Evolutionary conservation across 2,797 vertebrate genomes (phyloP).

Genomic region (Podarcis lilfordi): DNA sequence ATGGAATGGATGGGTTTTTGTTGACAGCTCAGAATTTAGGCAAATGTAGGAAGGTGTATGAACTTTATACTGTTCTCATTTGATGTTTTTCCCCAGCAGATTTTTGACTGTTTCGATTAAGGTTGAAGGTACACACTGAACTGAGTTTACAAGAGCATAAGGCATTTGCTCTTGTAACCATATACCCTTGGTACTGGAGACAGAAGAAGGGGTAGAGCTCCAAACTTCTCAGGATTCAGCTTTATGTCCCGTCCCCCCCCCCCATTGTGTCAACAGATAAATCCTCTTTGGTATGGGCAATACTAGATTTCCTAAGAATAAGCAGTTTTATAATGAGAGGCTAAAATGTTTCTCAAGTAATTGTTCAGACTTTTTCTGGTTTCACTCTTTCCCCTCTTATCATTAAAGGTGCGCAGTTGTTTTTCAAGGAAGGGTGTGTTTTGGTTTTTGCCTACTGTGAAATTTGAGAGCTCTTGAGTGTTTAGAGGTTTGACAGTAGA

Average conservation of each 20-base stretch:
- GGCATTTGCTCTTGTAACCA: too few species aligned
- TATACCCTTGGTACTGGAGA: neutral
- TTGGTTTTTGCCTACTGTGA: conserved; percentile 55
- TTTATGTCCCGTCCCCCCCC: neutral
- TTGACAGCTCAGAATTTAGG: too few species aligned
- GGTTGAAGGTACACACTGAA: too few species aligned
- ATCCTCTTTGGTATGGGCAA: neutral
- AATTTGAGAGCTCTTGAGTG: conserved; percentile 27
- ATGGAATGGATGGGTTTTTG: too few species aligned
- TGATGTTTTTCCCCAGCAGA: too few species aligned
- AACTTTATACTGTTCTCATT: too few species aligned
- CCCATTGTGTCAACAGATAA: neutral
- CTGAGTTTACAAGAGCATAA: too few species aligned
- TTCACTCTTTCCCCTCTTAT: neutral
- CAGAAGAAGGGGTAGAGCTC: neutral
- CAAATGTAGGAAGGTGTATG: too few species aligned
- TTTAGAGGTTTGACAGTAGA: conserved; percentile 25
- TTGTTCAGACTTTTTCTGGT: conserved; percentile 4
- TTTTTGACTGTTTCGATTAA: too few species aligned
- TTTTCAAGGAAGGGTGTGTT: conserved; percentile 42
- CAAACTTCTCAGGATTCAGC: neutral
- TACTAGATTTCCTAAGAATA: neutral
- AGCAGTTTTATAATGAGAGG: conserved; percentile 11
- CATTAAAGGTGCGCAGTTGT: conserved; percentile 6
- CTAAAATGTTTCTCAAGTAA: neutral